Base-by-base conservation (phyloP, 2,113 vertebrate species). In the Tyrannus savana region DNA sequence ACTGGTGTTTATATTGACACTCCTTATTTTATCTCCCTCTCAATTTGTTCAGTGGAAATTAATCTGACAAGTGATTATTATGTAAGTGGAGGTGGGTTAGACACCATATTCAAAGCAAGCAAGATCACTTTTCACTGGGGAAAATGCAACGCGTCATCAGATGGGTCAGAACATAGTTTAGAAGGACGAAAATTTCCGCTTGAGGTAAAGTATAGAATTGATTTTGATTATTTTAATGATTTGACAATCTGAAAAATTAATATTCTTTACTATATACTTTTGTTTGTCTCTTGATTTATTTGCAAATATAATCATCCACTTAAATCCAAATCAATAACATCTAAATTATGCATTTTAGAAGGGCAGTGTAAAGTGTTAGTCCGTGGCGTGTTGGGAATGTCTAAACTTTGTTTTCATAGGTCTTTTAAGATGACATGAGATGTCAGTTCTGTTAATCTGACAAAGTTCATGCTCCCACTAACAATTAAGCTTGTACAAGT, bases 111-210 rank as follows among this genome's bases (percentile, higher is more conserved):
- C 97, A 99, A 98, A 97, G 99, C 98, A 84, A 99, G 98, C 89
- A 99, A 98, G 72, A 98, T 99, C 95, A 98, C 97, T 66, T 99
- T 99, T 97, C 99, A 99, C 97, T 99, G 99, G 99, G 99, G 99
- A 84, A 98, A 98, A 98, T 99, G 99, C 96, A 99, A 99, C 12
- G 96, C 97, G 3, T 99, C 99, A 2, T 99, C 99, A 19, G 99
- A 99, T 3, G 99, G 99, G 78, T 99, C 99, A 9, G 99, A 99
- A 71, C 99, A 99, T 89, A 98, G 99, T 86, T 97, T 99, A 94
- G 98, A 99, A 93, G 99, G 99, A 93, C 98, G 98, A 90, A 99
- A 98, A 93, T 99, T 98, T 97, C 99, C 99, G 50, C 98, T 99
- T 68, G 99, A 99, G 99, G 99, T 99, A 98, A 97, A 71, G 59